These are phyloP conservation scores for Chaenogobius annularis DNA, from an alignment of 2,113 vertebrate species.

Conservation along the genomic window DNA sequence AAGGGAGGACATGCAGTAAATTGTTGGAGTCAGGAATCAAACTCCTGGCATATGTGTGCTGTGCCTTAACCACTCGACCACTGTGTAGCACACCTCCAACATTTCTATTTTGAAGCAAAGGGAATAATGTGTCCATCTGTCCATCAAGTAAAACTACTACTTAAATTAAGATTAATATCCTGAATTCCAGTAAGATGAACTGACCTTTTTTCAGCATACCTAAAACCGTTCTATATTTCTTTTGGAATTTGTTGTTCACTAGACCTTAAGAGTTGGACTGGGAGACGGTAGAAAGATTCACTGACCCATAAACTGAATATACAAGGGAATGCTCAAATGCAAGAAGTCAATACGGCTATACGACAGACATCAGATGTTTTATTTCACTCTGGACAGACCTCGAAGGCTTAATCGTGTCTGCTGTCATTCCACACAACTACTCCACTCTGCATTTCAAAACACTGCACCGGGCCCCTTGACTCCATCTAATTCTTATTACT, in stretches of 20 bases:
- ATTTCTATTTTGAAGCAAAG: too few relatives aligned
- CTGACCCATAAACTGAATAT: conserved; percentile 1
- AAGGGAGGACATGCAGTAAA: too few relatives aligned
- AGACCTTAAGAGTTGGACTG: conserved; percentile 12
- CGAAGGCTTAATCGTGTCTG: conserved; percentile 25
- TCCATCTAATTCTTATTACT: background rate
- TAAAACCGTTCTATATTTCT: background rate
- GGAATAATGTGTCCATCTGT: too few relatives aligned
- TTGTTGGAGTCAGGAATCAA: too few relatives aligned
- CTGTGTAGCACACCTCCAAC: too few relatives aligned
- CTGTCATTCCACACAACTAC: background rate
- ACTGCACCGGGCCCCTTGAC: background rate
- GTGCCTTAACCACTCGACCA: too few relatives aligned
- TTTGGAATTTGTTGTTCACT: background rate
- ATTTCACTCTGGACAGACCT: conserved; percentile 23
- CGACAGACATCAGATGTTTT: conserved; percentile 26
- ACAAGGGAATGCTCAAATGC: conserved; percentile 14
- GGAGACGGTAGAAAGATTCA: conserved; percentile 10
- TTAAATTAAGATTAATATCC: too few relatives aligned
- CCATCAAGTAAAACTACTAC: too few relatives aligned
- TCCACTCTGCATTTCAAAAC: background rate
- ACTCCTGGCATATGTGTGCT: too few relatives aligned
- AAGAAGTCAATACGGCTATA: conserved; percentile 19
- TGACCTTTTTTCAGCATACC: background rate
- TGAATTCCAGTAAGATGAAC: too few relatives aligned